Conservation (phyloP, 2,888 invertebrate genomes). For the Strigamia maritima region DNA sequence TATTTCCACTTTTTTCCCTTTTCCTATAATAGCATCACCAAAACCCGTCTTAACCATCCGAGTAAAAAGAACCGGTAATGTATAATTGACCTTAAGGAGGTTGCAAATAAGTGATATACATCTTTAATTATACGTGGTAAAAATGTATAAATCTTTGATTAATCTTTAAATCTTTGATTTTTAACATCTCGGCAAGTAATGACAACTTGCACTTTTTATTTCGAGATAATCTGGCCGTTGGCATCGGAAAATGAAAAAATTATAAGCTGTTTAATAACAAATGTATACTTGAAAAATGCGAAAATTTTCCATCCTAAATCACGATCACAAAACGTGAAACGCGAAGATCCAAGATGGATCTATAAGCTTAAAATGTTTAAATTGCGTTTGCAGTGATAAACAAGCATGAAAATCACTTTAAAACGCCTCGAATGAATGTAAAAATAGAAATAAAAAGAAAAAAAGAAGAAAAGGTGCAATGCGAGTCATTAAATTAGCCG, state of each 20-base stretch:
- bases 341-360: no score
- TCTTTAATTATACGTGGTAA: constrained; percentile 26
- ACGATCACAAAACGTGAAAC: no score
- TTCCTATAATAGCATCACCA: no score
- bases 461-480: not conserved
- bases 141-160: constrained; percentile 20
- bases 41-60: not conserved
- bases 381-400: no score
- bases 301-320: not conserved
- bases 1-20: no score
- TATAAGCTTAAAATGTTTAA: no score
- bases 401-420: not conserved
- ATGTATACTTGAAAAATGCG: not conserved
- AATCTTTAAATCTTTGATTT: constrained; percentile 31
- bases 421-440: not conserved
- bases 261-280: not conserved
- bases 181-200: constrained; percentile 13
- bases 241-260: not conserved
- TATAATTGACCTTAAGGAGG: not conserved
- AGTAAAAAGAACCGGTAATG: not conserved
- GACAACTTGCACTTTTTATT: not conserved
- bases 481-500: constrained; percentile 16
- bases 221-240: not conserved
- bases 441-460: not conserved
- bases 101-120: constrained; percentile 26